Evolutionary conservation across 2,113 vertebrate genomes (phyloP), one percentile per base, ranked within the genome.

Genomic region (Neotoma lepida): DNA sequence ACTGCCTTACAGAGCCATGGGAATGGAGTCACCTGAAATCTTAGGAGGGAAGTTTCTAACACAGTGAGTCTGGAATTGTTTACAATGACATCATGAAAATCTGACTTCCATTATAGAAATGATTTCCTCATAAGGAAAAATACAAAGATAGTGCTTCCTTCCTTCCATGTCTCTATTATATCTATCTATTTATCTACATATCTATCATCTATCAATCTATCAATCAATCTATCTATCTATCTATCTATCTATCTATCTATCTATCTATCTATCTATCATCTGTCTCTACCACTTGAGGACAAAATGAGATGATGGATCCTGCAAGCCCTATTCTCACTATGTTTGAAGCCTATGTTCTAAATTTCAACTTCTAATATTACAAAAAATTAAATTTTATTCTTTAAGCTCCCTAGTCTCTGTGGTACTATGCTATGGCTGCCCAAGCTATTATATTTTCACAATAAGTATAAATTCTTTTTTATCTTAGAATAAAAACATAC

Each of bases 351-450:
- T 91, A 30, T 22, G 56, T 8, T n/a, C 33, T 24, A 66, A 64
- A 10, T 64, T 84, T 39, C 56, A 66, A 20, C 15, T 28, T 88
- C 18, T 20, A 88, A n/a, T 88, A 88, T 46, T 66, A 17, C 71
- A 30, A 93, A 54, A 90, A 90, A 81, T 70, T n/a, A 78, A 64
- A 35, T n/a, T 73, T 86, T 89, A 12, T 89, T 46, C 20, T 84
- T 71, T 88, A 85, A 78, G 14, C 7, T 41, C 78, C 24, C 6
- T 22, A 81, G 17, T 80, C 26, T 68, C 35, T 39, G 13, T 90
- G 46, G 10, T 68, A 44, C 46, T 41, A 51, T 68, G n/a, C 44
- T 70, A 44, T 33, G 12, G 24, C 0, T 64, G 7, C 3, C 2
- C 2, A 58, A 76, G 41, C 13, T 77, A 51, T 46, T 44, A 39